Base-by-base conservation (phyloP, 2,113 vertebrate genomes). In the Chionodraco myersi region DNA sequence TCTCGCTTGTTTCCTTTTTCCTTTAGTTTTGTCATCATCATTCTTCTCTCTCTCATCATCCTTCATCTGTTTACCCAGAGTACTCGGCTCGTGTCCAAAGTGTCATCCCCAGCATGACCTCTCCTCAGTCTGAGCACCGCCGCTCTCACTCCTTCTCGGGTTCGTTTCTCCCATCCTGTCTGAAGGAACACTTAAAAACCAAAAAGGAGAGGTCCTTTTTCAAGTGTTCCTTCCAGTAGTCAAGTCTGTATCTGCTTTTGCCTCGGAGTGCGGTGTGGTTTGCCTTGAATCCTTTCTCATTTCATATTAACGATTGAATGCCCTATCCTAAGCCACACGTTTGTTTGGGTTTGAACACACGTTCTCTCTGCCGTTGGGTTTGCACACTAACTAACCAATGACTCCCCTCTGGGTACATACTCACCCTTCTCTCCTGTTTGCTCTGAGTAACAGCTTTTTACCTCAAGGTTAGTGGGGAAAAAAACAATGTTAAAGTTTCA, bases 11-110 rank as follows among this genome's bases (percentile, higher is more conserved):
- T 65, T 64, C 62, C 77, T 59, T 58, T 34, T 81, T 60, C 69
- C 44, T 71, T 76, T 36, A 82, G 77, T 87, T 92, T 93, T 92
- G 86, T 91, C 93, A 78, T 93, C 88, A 88, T 89, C 88, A 68
- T 81, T 90, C 68, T 70, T 84, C 84, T 88, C 72, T 82, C 83
- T 84, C 70, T 80, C 67, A 80, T 85, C 80, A 77, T 89, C 84
- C 5, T 41, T 41, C 86, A 88, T 94, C 86, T 78, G 59, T 95
- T 89, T 94, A 80, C 82, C 89, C 95, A 99, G 98, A 97, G 1
- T 99, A 97, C 96, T 97, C 96, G 23, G 96, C 97, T 92, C 96
- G 94, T 80, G 95, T 97, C 93, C 95, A 94, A 91, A 92, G 92
- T 85, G 89, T 96, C 86, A 90, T 88, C 91, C 94, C 94, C 77